A percentile compares a stretch with the other conserved stretches of the same genome.
phyloP scores from a whole-genome alignment of 2,113 vertebrate genomes.

The Mohoua ochrocephala region DNA sequence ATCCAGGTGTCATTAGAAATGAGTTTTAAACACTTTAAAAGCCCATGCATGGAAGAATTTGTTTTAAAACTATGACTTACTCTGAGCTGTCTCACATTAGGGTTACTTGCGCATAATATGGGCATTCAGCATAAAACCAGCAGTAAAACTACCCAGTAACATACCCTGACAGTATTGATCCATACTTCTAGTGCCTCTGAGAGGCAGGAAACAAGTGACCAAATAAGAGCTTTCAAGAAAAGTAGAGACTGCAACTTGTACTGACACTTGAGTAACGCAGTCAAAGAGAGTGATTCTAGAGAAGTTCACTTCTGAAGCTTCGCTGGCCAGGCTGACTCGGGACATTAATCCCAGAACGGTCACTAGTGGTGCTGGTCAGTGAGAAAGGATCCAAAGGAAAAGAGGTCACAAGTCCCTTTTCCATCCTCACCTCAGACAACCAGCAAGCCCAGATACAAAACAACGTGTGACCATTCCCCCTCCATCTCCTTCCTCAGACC shows the following conservation, averaged over 20 bases:
- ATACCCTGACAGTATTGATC: not conserved
- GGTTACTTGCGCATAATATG: not conserved
- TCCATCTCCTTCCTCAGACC: not conserved
- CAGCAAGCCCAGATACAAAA: not conserved
- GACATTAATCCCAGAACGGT: accelerated
- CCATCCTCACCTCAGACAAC: not conserved
- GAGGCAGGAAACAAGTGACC: not conserved
- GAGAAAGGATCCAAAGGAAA: not conserved
- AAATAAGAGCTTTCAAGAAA: not conserved
- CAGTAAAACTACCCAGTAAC: not conserved
- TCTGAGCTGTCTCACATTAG: not conserved
- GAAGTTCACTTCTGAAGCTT: not conserved
- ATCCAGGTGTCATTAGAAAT: not conserved
- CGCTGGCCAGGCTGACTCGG: not conserved
- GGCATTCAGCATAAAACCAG: not conserved
- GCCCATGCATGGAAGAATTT: not conserved
- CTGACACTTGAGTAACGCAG: not conserved
- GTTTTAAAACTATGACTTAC: not conserved
- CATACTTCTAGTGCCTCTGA: not conserved
- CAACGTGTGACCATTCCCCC: not conserved
- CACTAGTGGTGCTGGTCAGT: not conserved
- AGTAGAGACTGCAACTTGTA: not conserved
- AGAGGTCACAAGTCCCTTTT: not conserved
- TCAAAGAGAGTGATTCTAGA: not conserved
- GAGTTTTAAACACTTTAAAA: not conserved